Conservation (phyloP, 2,888 invertebrate genomes). For the Mystacides longicornis region DNA sequence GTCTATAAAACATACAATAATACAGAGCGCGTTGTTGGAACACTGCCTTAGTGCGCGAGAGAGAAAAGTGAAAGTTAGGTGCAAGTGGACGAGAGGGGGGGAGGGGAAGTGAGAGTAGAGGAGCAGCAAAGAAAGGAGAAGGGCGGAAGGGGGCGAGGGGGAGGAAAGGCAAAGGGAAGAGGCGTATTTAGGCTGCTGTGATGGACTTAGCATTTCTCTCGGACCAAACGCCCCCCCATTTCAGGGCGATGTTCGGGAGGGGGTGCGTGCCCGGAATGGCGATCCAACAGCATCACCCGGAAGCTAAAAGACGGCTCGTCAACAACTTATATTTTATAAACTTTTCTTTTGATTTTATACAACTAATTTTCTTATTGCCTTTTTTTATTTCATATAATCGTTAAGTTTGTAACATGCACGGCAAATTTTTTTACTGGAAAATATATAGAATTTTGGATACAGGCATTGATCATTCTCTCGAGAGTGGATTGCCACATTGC, state of each 20-base stretch:
- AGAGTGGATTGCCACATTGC: no score
- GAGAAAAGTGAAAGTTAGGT: background rate
- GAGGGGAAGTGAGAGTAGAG: conserved; percentile 4
- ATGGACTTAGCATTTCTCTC: conserved; percentile 26
- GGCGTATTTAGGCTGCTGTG: conserved; percentile 26
- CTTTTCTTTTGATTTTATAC: no score
- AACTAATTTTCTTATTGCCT: no score
- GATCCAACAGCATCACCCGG: conserved; percentile 20
- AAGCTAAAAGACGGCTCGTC: conserved; percentile 11
- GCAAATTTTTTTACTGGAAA: no score
- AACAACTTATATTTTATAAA: background rate
- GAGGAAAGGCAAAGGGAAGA: conserved; percentile 8
- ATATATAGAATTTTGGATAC: no score
- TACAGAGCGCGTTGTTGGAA: conserved; percentile 10
- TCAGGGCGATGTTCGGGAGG: conserved; percentile 1
- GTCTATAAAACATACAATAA: conserved; percentile 16
- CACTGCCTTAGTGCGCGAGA: conserved; percentile 11
- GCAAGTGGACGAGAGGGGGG: background rate
- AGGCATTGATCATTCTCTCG: no score
- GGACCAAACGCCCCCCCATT: conserved; percentile 17
- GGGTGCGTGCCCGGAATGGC: conserved; percentile 26
- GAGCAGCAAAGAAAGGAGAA: conserved; percentile 3
- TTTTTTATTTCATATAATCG: no score
- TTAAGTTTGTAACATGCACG: no score
- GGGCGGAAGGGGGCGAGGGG: background rate